Evolutionary conservation across 2,797 vertebrate species (phyloP), one percentile per base, ranked within the genome.

Genomic region (Sandelia bainsii): DNA sequence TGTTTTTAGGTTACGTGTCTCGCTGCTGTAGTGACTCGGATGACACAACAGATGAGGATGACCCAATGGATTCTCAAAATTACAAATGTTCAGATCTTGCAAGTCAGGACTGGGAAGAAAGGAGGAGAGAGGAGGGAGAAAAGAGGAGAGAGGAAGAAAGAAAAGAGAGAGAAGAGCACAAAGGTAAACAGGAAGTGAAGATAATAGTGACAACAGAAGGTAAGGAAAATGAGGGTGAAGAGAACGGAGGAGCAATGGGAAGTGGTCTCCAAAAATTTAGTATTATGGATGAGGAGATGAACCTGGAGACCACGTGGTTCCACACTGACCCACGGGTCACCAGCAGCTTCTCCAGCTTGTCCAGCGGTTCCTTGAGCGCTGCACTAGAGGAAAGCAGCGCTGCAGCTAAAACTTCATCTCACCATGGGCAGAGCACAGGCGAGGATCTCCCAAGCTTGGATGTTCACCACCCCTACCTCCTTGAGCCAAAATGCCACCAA

Each of bases 11-110:
- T 78, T 99, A 99, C 0, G 96, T 97, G 80, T 98, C 97, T 27
- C 95, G 97, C 67, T 94, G 94, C 65, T 96, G 97, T 83, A 99
- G 96, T 34, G 97, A 98, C 90, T 98, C 97, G 0, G 97, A 99
- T 34, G 96, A 97, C 60, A 96, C 96, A 13, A 96, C 96, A 1
- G 96, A 97, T 22, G 85, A 93, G 46, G 96, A 98, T 67, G 96
- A 96, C 22, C 81, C 92, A 3, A 94, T 93, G 93, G 97, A 97
- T 82, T 88, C 88, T 16, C 90, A 91, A 70, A 85, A 76, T 78
- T 87, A 86, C 79, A 89, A 88, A 76, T 64, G 77, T 20, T 83
- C 74, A 6, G 91, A 89, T 48, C 88, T 75, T 49, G 88, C 53
- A 83, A 92, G 91, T 82, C 90, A 92, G 32, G 89, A 93, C 75